A percentile compares a stretch with the other conserved stretches of the same genome.
Evolutionary conservation across 2,888 invertebrate species (phyloP).

Genomic region (Petrophora chlorosata): DNA sequence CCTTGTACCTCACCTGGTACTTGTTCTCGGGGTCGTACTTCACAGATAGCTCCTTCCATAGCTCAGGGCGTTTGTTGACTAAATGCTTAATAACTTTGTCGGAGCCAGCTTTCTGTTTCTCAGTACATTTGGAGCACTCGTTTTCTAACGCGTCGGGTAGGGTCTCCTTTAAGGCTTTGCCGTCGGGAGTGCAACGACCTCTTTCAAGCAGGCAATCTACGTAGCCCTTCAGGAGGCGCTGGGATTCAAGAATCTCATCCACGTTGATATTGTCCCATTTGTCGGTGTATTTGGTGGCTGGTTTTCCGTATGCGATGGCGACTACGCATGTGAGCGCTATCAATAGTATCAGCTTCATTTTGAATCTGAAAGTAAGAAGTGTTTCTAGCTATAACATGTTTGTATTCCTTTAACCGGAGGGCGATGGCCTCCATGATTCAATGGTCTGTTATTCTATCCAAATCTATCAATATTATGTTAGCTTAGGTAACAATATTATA

Average conservation of each 20-base stretch:
- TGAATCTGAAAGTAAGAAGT: conserved; percentile 49
- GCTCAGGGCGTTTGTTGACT: conserved; percentile 86
- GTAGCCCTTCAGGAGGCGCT: conserved; percentile 86
- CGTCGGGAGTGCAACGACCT: conserved; percentile 87
- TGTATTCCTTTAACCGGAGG: no score
- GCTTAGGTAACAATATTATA: no score
- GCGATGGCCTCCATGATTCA: no score
- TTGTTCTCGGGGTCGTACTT: conserved; percentile 89
- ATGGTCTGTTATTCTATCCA: no score
- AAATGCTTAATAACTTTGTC: conserved; percentile 88
- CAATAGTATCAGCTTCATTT: conserved; percentile 72
- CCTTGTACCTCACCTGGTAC: conserved; percentile 87
- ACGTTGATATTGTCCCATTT: conserved; percentile 88
- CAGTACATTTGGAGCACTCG: conserved; percentile 88
- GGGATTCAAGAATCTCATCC: conserved; percentile 86
- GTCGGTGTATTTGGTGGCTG: conserved; percentile 83
- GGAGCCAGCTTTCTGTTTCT: conserved; percentile 78
- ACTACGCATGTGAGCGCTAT: conserved; percentile 61
- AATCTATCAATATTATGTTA: no score
- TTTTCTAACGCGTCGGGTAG: conserved; percentile 89
- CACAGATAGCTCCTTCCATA: conserved; percentile 86
- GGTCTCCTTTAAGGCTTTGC: conserved; percentile 81
- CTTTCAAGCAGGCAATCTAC: conserved; percentile 86
- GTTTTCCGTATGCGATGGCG: conserved; percentile 62
- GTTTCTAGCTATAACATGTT: not conserved